These are phyloP conservation scores for Trachelus tabidus DNA, from an alignment of 2,888 invertebrate genomes.

Conservation along the genomic window DNA sequence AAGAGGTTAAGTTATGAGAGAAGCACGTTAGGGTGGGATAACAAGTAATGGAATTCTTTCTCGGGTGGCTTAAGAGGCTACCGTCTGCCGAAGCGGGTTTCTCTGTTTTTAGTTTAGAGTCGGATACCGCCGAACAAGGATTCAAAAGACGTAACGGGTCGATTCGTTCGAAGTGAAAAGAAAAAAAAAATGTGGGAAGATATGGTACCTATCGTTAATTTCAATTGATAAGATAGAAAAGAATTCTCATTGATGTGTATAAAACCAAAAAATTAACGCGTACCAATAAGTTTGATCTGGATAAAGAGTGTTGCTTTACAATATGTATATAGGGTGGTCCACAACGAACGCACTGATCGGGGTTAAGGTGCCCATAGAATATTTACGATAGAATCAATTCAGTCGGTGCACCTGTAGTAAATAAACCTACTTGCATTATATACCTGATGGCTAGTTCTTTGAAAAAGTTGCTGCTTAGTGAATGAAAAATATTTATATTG, in stretches of 20 bases:
- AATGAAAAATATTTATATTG: neutral
- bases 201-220: neutral
- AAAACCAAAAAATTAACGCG: neutral
- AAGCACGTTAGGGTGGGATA: conserved; percentile 9
- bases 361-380: neutral
- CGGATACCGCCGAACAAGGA: conserved; percentile 4
- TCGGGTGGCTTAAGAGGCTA: neutral
- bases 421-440: neutral
- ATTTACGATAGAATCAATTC: neutral
- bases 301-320: neutral
- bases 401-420: neutral
- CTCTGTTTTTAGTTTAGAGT: conserved; percentile 23
- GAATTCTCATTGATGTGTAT: neutral
- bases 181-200: conserved; percentile 23
- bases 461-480: neutral
- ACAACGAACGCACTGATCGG: neutral
- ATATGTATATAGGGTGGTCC: neutral
- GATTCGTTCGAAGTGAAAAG: neutral
- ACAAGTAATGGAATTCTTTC: neutral
- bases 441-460: neutral
- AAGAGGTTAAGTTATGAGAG: conserved; percentile 9
- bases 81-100: neutral
- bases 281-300: neutral
- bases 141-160: neutral
- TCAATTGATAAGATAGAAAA: neutral